Base-by-base conservation (phyloP, 1,140 invertebrate species). In the Copidosoma floridanum region DNA sequence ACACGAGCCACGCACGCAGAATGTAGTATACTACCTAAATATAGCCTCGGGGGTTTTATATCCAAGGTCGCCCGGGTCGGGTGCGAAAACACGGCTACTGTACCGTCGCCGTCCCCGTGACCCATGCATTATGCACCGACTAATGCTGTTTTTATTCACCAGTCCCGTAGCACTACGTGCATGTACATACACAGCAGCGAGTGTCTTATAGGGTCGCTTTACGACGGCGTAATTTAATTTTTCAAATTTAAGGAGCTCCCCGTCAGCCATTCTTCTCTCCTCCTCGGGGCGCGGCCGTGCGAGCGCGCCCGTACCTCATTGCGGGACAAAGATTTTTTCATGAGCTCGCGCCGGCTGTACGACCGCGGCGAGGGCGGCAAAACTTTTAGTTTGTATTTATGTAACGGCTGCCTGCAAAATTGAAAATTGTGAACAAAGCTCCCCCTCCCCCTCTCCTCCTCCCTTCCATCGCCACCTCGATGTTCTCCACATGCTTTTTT, bases 141-240 rank as follows among this genome's bases (percentile, higher is more conserved):
- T 77, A 77, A 77, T 76, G 74, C 71, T 75, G 69, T 77, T 77
- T 76, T 77, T 77, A 77, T 77, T 77, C 74, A 76, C 70, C 64
- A 69, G 32, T 55, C 37, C 18, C 27, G 29, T 12, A 32, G 6
- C 20, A 20, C 27, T 27, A 43, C 50, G 44, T 37, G 18, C 27
- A 5, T 41, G n/a, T 24, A 35, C 16, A 43, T 24, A 58, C 38
- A 24, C 18, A 23, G 3, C n/a, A 24, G 24, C n/a, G 8, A 29
- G 26, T 35, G 16, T 12, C 29, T 32, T 32, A 11, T n/a, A n/a
- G 44, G 23, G 44, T 21, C 71, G 68, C 69, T 77, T 77, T 77
- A 77, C 71, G 72, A 72, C 67, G 71, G 75, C 76, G 75, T 77
- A 77, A 77, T 77, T 77, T 77, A 76, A 77, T 76, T 77, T 77